Conservation (phyloP, 2,113 vertebrate genomes). For the Eretmochelys imbricata region DNA sequence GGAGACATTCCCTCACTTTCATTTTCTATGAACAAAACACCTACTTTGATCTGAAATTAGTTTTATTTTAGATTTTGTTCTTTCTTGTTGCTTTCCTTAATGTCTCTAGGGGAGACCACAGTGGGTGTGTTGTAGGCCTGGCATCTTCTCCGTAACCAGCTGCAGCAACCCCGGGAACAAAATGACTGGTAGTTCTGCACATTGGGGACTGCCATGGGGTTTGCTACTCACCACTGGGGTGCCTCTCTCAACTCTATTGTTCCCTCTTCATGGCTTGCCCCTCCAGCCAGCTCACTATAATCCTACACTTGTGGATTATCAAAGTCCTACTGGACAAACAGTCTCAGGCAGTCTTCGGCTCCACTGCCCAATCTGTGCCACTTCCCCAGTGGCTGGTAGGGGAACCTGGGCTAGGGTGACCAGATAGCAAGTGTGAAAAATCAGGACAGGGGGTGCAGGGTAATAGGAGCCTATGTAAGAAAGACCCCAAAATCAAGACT, state of each 20-base stretch:
- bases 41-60: conserved; percentile 35
- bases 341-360: background rate
- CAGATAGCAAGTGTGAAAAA: too few relatives aligned
- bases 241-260: background rate
- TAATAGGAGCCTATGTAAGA: too few relatives aligned
- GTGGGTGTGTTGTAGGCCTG: background rate
- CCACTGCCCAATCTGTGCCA: background rate
- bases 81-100: too few relatives aligned
- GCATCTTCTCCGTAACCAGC: background rate
- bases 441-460: too few relatives aligned
- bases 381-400: background rate
- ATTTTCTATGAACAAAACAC: background rate
- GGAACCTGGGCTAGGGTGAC: background rate
- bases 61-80: background rate
- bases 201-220: background rate
- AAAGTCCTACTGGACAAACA: background rate
- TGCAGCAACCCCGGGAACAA: background rate
- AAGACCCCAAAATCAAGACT: too few relatives aligned
- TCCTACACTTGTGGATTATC: background rate
- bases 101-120: background rate
- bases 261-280: background rate
- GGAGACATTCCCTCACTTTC: background rate
- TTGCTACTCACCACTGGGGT: background rate
- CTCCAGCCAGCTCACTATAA: background rate
- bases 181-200: background rate